Conservation (phyloP, 1,140 invertebrate species). For the Liolophura sinensis region DNA sequence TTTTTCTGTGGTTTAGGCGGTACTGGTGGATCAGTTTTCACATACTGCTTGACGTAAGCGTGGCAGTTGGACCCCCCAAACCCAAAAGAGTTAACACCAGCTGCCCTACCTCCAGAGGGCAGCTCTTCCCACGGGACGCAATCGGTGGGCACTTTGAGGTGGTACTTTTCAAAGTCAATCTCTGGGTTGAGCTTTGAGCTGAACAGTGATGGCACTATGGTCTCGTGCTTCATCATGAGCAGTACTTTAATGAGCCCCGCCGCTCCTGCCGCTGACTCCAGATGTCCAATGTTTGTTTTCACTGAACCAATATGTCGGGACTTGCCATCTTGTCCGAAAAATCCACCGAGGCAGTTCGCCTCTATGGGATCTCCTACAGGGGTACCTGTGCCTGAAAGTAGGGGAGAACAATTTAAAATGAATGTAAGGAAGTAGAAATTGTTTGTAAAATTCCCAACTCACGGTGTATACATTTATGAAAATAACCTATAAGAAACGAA, state of each 20-base stretch:
- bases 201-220: constrained; percentile 88
- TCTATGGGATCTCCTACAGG: constrained; percentile 32
- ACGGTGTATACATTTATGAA: too few species aligned
- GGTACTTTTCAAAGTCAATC: constrained; percentile 65
- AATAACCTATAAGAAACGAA: too few species aligned
- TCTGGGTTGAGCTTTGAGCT: constrained; percentile 81
- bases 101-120: constrained; percentile 75
- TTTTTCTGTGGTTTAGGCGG: too few species aligned
- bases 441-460: neutral
- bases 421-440: too few species aligned
- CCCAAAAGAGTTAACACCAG: constrained; percentile 91
- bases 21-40: too few species aligned
- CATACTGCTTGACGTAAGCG: constrained; percentile 72
- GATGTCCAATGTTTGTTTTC: constrained; percentile 48
- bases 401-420: neutral
- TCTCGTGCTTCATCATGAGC: constrained; percentile 82
- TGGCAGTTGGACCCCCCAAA: constrained; percentile 96
- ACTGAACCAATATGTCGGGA: constrained; percentile 37
- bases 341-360: constrained; percentile 13
- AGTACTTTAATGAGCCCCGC: constrained; percentile 86
- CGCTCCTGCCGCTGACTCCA: constrained; percentile 88
- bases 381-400: constrained; percentile 29
- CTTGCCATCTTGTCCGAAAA: constrained; percentile 17
- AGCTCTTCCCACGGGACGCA: constrained; percentile 84
- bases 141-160: constrained; percentile 65